Percentiles rank a stretch among this genome's conserved stretches.
Evolutionary conservation across 2,888 invertebrate genomes (phyloP).

Genomic region (Alcis repandata): DNA sequence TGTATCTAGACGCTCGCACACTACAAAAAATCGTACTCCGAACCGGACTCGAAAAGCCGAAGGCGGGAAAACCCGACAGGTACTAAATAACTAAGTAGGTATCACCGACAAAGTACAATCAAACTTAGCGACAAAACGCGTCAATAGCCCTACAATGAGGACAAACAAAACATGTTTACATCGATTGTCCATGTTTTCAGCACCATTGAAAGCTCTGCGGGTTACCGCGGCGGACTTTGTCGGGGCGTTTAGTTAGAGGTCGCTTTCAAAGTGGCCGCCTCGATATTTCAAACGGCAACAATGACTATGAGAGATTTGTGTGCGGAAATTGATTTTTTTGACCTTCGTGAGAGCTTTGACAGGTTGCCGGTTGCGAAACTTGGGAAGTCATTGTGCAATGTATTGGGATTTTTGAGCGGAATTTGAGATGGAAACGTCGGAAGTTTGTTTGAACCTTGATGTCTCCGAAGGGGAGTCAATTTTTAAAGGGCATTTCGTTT

Average conservation of each 20-base stretch:
- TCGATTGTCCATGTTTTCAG: slow-evolving; percentile 80
- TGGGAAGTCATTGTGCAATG: slow-evolving; percentile 72
- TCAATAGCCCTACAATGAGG: slow-evolving; percentile 67
- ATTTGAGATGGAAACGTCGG: slow-evolving; percentile 47
- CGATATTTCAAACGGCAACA: slow-evolving; percentile 82
- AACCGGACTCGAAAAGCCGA: slow-evolving; percentile 15
- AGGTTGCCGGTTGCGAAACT: slow-evolving; percentile 71
- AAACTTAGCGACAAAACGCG: slow-evolving; percentile 69
- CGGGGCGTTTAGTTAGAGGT: slow-evolving; percentile 56
- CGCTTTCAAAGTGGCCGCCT: slow-evolving; percentile 63
- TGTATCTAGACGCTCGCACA: not conserved
- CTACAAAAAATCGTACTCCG: not conserved
- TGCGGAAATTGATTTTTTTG: slow-evolving; percentile 86
- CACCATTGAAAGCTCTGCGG: slow-evolving; percentile 75
- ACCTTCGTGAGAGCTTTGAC: slow-evolving; percentile 81
- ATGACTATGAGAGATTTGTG: slow-evolving; percentile 83
- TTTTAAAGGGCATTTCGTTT: not conserved
- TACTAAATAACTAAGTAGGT: slow-evolving; percentile 35
- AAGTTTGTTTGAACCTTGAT: slow-evolving; percentile 54
- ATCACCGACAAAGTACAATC: slow-evolving; percentile 66
- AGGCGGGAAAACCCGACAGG: slow-evolving; percentile 53
- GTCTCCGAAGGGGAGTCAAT: slow-evolving; percentile 20
- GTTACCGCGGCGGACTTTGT: slow-evolving; percentile 71
- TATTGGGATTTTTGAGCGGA: slow-evolving; percentile 42
- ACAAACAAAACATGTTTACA: slow-evolving; percentile 78